These are phyloP conservation scores for Xestobium rufovillosum DNA, from an alignment of 2,888 invertebrate species.

Conservation along the genomic window DNA sequence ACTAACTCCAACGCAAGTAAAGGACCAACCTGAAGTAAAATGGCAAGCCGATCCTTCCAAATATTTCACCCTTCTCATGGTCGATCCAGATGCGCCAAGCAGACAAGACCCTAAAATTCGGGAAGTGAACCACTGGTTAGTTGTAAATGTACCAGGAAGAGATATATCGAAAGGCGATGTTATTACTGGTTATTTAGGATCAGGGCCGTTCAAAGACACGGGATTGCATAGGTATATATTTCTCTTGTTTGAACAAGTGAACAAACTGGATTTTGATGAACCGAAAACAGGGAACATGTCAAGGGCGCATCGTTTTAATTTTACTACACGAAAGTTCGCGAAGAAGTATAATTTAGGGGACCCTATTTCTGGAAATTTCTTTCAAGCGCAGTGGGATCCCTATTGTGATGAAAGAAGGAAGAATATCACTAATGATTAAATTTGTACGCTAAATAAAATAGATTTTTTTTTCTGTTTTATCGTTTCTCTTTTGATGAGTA, in stretches of 20 bases:
- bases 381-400: conserved; percentile 51
- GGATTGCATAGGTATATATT: conserved; percentile 67
- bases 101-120: conserved; percentile 58
- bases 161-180: conserved; percentile 56
- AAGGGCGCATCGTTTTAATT: conserved; percentile 50
- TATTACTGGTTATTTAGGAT: conserved; percentile 56
- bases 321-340: conserved; percentile 50
- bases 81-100: conserved; percentile 73
- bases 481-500: too few species aligned
- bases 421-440: too few species aligned
- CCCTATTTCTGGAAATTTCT: conserved; percentile 57
- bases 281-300: conserved; percentile 42
- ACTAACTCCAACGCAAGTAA: conserved; percentile 63
- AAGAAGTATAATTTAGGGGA: conserved; percentile 51
- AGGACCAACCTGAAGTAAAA: conserved; percentile 57
- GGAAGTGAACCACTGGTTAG: conserved; percentile 73
- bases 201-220: conserved; percentile 66
- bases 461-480: too few species aligned
- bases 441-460: too few species aligned
- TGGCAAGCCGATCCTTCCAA: conserved; percentile 53
- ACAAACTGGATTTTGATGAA: conserved; percentile 40
- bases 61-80: conserved; percentile 58
- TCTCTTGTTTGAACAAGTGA: conserved; percentile 60
- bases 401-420: background rate
- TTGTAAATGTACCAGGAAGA: conserved; percentile 63